Base-by-base conservation (phyloP, 2,113 vertebrate species). In the Cynopterus brachyotis region DNA sequence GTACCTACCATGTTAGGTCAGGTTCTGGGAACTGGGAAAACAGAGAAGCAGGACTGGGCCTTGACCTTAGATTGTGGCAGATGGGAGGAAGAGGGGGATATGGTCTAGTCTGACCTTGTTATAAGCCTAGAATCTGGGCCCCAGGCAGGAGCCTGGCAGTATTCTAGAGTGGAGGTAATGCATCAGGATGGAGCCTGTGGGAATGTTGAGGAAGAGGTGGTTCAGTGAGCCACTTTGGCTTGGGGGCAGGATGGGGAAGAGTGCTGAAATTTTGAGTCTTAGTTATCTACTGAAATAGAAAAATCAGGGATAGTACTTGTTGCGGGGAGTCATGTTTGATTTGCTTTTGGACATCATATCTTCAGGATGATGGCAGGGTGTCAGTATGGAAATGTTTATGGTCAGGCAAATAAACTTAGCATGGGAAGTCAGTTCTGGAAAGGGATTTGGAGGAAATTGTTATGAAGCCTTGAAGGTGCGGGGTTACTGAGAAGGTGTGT, bases 31-130 rank as follows among this genome's bases (percentile, higher is more conserved):
- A n/a, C 89, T 78, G 20, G 50, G 45, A 82, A 81, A 70, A 79
- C 32, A 50, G 30, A 59, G 67, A n/a, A 45, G 12, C 69, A 45
- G 53, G 24, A 20, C 66, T 62, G 59, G 66, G 9, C 67, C 62
- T 92, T 89, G 92, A 95, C 91, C 91, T 91, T 95, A 94, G 12
- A 30, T 35, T 40, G 7, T 69, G 37, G 30, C 53, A 17, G 50
- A 9, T 32, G 11, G 59, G 30, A 94, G 57, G 59, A 79, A 1
- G 45, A 76, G 73, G 69, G 45, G 3, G 2, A 1, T 37, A 3
- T 22, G 9, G 70, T 79, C 45, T 35, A 53, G 50, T 53, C 59
- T 59, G 85, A 89, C 37, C 0, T 40, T 57, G n/a, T 79, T 35
- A 28, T 24, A 67, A 37, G 67, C 73, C 40, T 60, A 37, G 45